Evolutionary conservation across 2,888 invertebrate species (phyloP).

Genomic region (Drosophila falleni): DNA sequence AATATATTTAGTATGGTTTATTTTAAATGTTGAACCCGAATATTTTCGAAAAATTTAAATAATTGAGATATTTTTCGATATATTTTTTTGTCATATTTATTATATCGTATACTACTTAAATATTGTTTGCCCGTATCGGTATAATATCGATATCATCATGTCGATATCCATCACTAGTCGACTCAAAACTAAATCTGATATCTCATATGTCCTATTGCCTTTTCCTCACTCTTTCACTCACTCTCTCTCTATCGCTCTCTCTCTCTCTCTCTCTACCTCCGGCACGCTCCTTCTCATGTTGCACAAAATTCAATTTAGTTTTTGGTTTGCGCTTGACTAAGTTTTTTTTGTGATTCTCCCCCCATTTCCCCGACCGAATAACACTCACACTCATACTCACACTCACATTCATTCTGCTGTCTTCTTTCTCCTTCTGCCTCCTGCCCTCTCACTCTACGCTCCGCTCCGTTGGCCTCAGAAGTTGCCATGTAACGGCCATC

Average conservation of each 20-base stretch:
- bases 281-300: slow-evolving; percentile 21
- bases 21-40: too few relatives aligned
- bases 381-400: neutral
- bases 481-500: slow-evolving; percentile 51
- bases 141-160: too few relatives aligned
- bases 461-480: neutral
- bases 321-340: slow-evolving; percentile 76
- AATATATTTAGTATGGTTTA: too few relatives aligned
- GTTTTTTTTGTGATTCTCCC: slow-evolving; percentile 48
- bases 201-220: slow-evolving; percentile 23
- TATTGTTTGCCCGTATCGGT: neutral
- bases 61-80: too few relatives aligned
- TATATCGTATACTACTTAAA: too few relatives aligned
- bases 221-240: neutral
- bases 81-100: too few relatives aligned
- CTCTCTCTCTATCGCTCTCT: neutral
- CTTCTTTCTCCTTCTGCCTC: neutral
- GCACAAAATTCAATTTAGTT: slow-evolving; percentile 78
- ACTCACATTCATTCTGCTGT: neutral
- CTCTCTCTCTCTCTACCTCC: neutral
- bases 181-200: slow-evolving; percentile 36
- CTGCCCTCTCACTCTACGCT: neutral
- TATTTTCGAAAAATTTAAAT: too few relatives aligned
- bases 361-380: neutral
- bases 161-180: slow-evolving; percentile 4